These are phyloP conservation scores for Chaetura pelagica DNA, from an alignment of 2,113 vertebrate genomes.

Conservation along the genomic window DNA sequence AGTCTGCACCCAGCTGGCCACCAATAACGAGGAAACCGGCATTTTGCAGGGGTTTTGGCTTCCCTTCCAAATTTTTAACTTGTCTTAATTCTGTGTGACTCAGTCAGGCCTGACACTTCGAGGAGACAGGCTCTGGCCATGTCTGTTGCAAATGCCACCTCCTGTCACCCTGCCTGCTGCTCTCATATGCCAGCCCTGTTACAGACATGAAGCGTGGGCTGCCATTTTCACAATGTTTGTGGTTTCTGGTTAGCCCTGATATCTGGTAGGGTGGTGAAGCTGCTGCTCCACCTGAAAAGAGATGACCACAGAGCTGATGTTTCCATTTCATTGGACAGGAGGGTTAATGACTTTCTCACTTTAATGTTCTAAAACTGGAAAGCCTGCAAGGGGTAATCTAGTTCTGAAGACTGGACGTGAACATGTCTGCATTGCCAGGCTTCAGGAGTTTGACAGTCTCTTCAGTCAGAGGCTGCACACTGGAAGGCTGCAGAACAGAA, in stretches of 20 bases:
- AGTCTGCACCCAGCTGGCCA: neutral
- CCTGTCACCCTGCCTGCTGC: neutral
- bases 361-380: neutral
- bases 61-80: neutral
- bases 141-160: neutral
- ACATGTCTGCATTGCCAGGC: neutral
- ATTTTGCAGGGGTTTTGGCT: neutral
- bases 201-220: neutral
- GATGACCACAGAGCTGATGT: neutral
- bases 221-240: accelerated
- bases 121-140: neutral
- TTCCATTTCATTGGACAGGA: neutral
- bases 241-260: neutral
- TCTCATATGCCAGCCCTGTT: accelerated
- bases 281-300: neutral
- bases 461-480: neutral
- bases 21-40: neutral
- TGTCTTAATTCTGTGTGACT: neutral
- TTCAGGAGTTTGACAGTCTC: neutral
- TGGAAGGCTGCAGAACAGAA: neutral
- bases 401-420: neutral
- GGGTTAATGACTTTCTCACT: neutral
- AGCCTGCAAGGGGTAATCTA: neutral
- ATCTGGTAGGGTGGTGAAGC: neutral
- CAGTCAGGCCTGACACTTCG: neutral